Conservation (phyloP, 2,888 invertebrate species). For the Anticlea derivata region DNA sequence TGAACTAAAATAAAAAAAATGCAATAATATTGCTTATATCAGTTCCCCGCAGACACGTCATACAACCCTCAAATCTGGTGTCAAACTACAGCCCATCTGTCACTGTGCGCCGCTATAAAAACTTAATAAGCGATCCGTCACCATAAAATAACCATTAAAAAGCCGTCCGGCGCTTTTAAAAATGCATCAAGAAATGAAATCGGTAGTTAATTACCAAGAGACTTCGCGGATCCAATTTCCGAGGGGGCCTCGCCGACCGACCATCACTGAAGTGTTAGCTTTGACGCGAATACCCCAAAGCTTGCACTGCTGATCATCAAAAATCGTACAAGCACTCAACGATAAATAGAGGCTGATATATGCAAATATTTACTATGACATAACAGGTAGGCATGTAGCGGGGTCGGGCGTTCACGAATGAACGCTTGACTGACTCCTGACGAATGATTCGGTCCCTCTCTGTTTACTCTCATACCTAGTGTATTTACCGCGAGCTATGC, state of each 20-base stretch:
- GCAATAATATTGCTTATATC: slow-evolving; percentile 8
- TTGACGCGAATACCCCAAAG: slow-evolving; percentile 40
- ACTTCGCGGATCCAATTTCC: slow-evolving; percentile 75
- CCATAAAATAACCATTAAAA: slow-evolving; percentile 84
- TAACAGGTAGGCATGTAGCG: slow-evolving; percentile 68
- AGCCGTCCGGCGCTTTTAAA: slow-evolving; percentile 82
- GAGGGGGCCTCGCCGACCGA: slow-evolving; percentile 46
- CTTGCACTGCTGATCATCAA: slow-evolving; percentile 40
- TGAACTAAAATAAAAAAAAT: slow-evolving; percentile 3
- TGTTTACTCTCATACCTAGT: slow-evolving; percentile 48
- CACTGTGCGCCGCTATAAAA: slow-evolving; percentile 74
- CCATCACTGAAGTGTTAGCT: slow-evolving; percentile 40
- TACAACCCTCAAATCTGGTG: slow-evolving; percentile 73
- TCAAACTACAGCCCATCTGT: slow-evolving; percentile 82
- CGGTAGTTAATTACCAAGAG: slow-evolving; percentile 83
- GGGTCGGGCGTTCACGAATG: slow-evolving; percentile 70
- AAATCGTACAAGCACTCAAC: slow-evolving; percentile 43
- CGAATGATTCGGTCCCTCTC: slow-evolving; percentile 65
- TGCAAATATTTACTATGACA: slow-evolving; percentile 80
- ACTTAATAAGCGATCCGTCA: slow-evolving; percentile 83
- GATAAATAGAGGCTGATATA: slow-evolving; percentile 59
- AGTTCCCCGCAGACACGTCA: slow-evolving; percentile 35
- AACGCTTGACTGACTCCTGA: slow-evolving; percentile 77
- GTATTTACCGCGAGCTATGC: slow-evolving; percentile 63
- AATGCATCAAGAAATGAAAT: slow-evolving; percentile 83